Evolutionary conservation across 2,113 vertebrate species (phyloP).

Genomic region (Tachysurus vachellii): DNA sequence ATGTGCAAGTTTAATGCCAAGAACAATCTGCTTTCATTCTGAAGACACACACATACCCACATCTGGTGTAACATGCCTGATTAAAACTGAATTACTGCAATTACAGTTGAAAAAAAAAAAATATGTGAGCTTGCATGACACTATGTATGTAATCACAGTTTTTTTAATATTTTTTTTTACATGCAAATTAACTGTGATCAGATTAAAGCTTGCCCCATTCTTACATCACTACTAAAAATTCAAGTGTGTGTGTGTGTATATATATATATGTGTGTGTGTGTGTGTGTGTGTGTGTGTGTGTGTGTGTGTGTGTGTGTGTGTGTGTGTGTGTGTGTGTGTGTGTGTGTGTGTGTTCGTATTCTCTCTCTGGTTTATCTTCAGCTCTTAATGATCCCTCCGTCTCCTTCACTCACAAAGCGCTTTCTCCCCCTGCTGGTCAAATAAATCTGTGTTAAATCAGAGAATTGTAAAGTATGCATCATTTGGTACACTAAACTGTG

Average conservation of each 20-base stretch:
- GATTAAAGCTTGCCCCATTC: background rate
- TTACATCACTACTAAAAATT: slow-evolving; percentile 44
- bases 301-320: no score
- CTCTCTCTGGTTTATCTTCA: slow-evolving; percentile 48
- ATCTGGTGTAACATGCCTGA: background rate
- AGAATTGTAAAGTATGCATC: no score
- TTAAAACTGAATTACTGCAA: background rate
- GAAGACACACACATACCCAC: background rate
- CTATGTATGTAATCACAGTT: no score
- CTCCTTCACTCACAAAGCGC: slow-evolving; percentile 86
- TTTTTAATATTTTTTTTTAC: background rate
- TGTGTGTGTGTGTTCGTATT: background rate
- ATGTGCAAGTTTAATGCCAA: slow-evolving; percentile 19
- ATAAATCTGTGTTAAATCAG: background rate
- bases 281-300: no score
- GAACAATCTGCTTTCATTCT: background rate
- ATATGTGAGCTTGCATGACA: background rate
- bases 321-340: no score
- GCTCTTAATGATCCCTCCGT: slow-evolving; percentile 78
- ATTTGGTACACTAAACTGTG: background rate
- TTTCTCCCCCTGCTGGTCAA: slow-evolving; percentile 78
- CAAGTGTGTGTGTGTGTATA: background rate
- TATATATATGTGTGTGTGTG: background rate
- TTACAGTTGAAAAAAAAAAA: background rate
- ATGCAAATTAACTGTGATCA: slow-evolving; percentile 23